These are phyloP conservation scores for Eulemur mongoz DNA, from an alignment of 2,797 vertebrate species.

Conservation along the genomic window DNA sequence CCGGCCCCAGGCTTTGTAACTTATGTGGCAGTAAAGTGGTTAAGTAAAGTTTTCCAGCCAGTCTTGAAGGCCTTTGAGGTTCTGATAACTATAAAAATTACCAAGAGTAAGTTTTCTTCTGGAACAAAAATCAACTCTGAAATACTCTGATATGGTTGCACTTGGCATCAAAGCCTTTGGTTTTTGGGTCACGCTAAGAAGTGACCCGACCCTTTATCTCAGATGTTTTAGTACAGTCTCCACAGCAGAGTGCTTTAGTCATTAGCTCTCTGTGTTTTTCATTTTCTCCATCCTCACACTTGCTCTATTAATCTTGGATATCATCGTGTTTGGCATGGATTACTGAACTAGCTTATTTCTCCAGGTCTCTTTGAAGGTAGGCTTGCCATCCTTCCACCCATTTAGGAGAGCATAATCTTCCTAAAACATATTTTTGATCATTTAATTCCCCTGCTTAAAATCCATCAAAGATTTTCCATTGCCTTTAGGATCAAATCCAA, in stretches of 20 bases:
- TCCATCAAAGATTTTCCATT: neutral
- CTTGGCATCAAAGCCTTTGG: neutral
- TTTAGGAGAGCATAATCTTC: neutral
- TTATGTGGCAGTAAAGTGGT: constrained; percentile 64
- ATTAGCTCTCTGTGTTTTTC: neutral
- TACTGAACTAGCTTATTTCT: neutral
- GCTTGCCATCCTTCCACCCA: neutral
- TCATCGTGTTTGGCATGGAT: neutral
- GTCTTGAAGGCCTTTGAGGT: constrained; percentile 54
- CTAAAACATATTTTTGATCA: neutral
- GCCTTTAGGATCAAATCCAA: neutral
- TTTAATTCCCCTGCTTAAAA: neutral
- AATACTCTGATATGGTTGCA: constrained; percentile 13
- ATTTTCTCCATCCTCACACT: neutral
- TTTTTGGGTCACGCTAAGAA: neutral
- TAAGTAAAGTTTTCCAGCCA: constrained; percentile 75
- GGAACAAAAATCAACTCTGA: neutral
- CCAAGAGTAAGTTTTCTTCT: constrained; percentile 30
- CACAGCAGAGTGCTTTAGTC: neutral
- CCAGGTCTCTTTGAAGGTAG: neutral
- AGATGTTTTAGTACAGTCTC: neutral
- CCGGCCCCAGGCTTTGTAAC: constrained; percentile 64
- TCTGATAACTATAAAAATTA: constrained; percentile 54
- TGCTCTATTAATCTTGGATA: neutral
- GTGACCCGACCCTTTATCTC: neutral